Percentiles rank a stretch among this genome's conserved stretches.
These are phyloP conservation scores for Brachionichthys hirsutus DNA, from an alignment of 2,113 vertebrate species.

Conservation along the genomic window DNA sequence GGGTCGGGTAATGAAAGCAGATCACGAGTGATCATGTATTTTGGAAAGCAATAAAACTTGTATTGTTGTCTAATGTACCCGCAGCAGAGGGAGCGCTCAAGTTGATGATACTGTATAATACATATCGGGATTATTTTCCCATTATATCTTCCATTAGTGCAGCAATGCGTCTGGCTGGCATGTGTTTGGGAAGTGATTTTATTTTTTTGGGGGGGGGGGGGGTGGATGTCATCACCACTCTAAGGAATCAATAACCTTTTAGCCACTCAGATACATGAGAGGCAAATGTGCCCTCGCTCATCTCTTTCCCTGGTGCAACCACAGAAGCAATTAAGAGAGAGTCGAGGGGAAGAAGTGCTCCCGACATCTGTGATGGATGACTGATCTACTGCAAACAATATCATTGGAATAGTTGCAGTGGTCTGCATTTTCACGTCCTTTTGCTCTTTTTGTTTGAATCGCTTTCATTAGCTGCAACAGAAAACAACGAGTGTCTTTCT, in stretches of 20 bases:
- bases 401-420: conserved; percentile 62
- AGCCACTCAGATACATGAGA: conserved; percentile 76
- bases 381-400: conserved; percentile 53
- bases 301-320: conserved; percentile 59
- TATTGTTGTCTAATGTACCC: conserved; percentile 49
- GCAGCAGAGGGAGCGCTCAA: conserved; percentile 34
- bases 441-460: conserved; percentile 18
- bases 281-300: conserved; percentile 66
- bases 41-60: conserved; percentile 41
- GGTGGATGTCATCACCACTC: conserved; percentile 72
- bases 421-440: conserved; percentile 33
- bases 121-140: conserved; percentile 67
- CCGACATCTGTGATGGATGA: conserved; percentile 71
- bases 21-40: conserved; percentile 57
- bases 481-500: conserved; percentile 4
- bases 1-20: conserved; percentile 50
- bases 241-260: conserved; percentile 78
- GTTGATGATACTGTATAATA: conserved; percentile 39
- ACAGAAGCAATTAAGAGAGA: conserved; percentile 66
- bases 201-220: no score
- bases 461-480: conserved; percentile 31
- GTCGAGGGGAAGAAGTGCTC: conserved; percentile 28
- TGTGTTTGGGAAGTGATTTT: conserved; percentile 75
- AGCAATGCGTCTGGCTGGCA: conserved; percentile 58
- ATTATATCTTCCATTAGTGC: conserved; percentile 74